A percentile compares a stretch with the other conserved stretches of the same genome.
phyloP scores from a whole-genome alignment of 1,140 invertebrate species.

The Akabosia matsudoensis region DNA sequence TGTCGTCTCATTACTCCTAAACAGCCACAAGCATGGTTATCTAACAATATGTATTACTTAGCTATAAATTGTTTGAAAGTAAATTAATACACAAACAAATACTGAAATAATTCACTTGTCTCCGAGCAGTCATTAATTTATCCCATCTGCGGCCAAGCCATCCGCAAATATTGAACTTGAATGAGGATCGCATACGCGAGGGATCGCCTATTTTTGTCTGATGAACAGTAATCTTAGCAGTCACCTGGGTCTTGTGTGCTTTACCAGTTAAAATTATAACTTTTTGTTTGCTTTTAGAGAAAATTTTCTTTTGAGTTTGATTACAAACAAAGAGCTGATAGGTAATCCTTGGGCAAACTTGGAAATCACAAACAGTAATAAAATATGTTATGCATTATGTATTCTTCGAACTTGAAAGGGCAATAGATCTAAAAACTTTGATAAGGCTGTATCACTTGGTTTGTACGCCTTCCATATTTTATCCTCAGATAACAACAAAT shows the following conservation, averaged over 20 bases:
- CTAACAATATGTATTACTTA: too few species aligned
- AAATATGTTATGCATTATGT: background rate
- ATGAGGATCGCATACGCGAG: background rate
- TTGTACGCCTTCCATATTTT: background rate
- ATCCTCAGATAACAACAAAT: background rate
- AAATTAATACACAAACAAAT: background rate
- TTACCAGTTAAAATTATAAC: background rate
- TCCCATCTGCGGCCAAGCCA: background rate
- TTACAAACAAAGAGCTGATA: background rate
- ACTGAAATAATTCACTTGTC: background rate
- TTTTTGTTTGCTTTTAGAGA: background rate
- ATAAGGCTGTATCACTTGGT: background rate
- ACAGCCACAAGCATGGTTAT: too few species aligned
- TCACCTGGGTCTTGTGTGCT: background rate
- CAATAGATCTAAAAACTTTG: background rate
- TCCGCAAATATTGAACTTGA: background rate
- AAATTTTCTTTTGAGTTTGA: background rate
- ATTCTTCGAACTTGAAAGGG: background rate
- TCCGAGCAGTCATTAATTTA: background rate
- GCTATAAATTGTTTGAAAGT: background rate
- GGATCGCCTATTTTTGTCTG: background rate
- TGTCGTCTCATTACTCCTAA: too few species aligned
- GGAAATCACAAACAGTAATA: background rate
- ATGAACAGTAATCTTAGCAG: background rate
- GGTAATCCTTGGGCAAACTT: background rate